Evolutionary conservation across 1,140 invertebrate genomes (phyloP).

Genomic region (Lasioglossum albipes): DNA sequence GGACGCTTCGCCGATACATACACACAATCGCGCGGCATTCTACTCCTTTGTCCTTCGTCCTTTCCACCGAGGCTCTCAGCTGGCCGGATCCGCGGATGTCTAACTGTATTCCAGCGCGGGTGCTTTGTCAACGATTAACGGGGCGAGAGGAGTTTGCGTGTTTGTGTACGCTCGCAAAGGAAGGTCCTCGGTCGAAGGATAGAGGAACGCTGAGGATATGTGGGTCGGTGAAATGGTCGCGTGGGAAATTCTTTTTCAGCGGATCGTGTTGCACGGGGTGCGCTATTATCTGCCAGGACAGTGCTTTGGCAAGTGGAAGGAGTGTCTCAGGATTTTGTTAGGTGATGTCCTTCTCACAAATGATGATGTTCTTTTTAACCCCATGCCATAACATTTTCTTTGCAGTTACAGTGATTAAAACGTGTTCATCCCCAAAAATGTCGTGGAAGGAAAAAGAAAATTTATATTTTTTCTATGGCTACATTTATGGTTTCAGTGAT

Average conservation of each 20-base stretch:
- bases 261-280: neutral
- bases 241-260: neutral
- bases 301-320: too few relatives aligned
- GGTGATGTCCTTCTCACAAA: too few relatives aligned
- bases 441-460: too few relatives aligned
- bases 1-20: neutral
- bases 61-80: conserved; percentile 45
- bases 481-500: too few relatives aligned
- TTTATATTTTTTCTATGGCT: too few relatives aligned
- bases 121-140: conserved; percentile 53
- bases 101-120: conserved; percentile 55
- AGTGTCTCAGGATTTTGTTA: too few relatives aligned
- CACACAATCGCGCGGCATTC: conserved; percentile 1
- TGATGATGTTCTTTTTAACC: too few relatives aligned
- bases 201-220: neutral
- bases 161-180: too few relatives aligned
- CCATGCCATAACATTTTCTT: too few relatives aligned
- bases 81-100: conserved; percentile 43
- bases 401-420: too few relatives aligned
- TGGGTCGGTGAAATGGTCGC: neutral
- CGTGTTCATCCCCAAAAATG: too few relatives aligned
- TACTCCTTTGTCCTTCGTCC: conserved; percentile 27
- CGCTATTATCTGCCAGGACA: too few relatives aligned
- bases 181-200: conserved; percentile 3
- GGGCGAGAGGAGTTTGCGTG: conserved; percentile 18